phyloP scores from a whole-genome alignment of 2,888 invertebrate genomes.

The Euplagia quadripunctaria region DNA sequence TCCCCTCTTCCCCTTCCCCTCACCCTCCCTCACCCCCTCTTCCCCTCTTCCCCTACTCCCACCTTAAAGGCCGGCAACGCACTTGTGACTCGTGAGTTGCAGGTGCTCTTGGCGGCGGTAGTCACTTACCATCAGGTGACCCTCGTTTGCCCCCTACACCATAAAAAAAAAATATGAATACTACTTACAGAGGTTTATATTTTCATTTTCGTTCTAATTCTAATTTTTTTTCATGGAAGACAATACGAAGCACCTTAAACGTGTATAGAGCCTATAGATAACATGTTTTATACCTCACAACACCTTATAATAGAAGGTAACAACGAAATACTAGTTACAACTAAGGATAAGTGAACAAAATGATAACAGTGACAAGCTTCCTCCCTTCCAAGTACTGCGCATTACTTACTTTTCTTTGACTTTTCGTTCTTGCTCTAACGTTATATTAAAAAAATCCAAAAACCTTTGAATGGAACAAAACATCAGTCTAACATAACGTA shows the following conservation, averaged over 20 bases:
- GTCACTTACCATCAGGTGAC: too few species aligned
- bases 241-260: background rate
- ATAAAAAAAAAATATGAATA: too few species aligned
- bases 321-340: background rate
- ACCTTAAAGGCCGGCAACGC: too few species aligned
- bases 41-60: too few species aligned
- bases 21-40: too few species aligned
- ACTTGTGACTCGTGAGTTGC: too few species aligned
- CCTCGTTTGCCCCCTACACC: too few species aligned
- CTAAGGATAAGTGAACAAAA: background rate
- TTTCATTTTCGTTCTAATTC: background rate
- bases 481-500: conserved; percentile 42
- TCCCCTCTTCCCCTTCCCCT: too few species aligned
- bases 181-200: background rate
- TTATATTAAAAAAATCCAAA: conserved; percentile 26
- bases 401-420: background rate
- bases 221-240: background rate
- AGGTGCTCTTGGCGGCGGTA: too few species aligned
- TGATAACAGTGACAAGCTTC: background rate
- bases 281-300: background rate
- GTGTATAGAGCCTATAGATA: background rate
- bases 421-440: background rate
- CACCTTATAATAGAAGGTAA: background rate
- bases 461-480: conserved; percentile 34
- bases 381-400: background rate